Conservation (phyloP, 2,888 invertebrate genomes). For the Drosophila mimica region DNA sequence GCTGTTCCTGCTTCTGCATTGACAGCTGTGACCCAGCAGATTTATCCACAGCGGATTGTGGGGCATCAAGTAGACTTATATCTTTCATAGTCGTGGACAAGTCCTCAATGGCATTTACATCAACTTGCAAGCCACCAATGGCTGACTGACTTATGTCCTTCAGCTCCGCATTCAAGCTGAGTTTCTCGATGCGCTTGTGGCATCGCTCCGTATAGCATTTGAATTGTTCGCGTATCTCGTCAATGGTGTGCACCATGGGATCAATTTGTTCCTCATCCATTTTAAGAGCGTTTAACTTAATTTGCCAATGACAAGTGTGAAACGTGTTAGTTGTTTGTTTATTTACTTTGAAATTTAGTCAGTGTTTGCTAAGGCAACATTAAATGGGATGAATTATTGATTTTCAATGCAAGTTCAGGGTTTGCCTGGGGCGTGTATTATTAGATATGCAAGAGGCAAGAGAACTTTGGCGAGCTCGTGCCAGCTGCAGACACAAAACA, state of each 20-base stretch:
- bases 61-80: neutral
- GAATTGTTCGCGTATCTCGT: conserved; percentile 39
- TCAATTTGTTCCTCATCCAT: conserved; percentile 13
- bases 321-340: conserved; percentile 8
- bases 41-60: neutral
- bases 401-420: conserved; percentile 75
- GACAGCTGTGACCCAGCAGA: neutral
- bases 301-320: neutral
- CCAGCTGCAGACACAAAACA: conserved; percentile 57
- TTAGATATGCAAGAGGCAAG: conserved; percentile 61
- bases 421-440: conserved; percentile 42
- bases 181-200: neutral
- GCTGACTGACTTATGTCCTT: conserved; percentile 1
- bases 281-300: too few species aligned
- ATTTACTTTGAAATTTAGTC: conserved; percentile 14
- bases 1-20: neutral
- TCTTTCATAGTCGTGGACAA: conserved; percentile 2
- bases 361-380: neutral
- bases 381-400: conserved; percentile 55
- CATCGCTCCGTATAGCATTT: conserved; percentile 20
- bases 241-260: conserved; percentile 25
- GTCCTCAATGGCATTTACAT: conserved; percentile 46
- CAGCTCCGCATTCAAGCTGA: conserved; percentile 18
- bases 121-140: conserved; percentile 8
- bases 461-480: conserved; percentile 51